Conservation (phyloP, 2,113 vertebrate genomes). For the Grallaria varia region DNA sequence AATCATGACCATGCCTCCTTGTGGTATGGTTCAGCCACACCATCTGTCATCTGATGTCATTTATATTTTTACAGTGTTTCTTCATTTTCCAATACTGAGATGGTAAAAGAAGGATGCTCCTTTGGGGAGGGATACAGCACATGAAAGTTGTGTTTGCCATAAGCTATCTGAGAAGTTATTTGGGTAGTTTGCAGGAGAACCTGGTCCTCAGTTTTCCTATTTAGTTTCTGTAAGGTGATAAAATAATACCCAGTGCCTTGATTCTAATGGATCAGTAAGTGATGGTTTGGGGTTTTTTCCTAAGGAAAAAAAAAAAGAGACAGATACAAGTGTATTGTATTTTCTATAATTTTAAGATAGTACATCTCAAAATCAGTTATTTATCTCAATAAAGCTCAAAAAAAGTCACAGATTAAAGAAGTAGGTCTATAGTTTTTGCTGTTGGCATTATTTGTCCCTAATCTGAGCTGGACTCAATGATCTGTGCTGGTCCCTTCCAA, state of each 20-base stretch:
- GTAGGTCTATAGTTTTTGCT: accelerated
- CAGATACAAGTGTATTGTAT: background rate
- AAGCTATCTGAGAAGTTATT: background rate
- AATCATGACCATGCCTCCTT: background rate
- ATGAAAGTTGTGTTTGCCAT: background rate
- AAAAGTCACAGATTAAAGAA: background rate
- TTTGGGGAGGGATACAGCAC: background rate
- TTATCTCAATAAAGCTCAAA: background rate
- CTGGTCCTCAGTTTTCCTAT: background rate
- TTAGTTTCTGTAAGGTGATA: background rate
- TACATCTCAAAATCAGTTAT: background rate
- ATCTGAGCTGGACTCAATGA: background rate
- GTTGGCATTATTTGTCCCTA: background rate
- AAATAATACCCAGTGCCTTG: background rate
- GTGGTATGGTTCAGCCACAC: background rate
- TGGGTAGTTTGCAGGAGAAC: background rate
- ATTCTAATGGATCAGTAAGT: background rate
- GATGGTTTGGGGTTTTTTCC: background rate
- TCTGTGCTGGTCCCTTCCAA: background rate
- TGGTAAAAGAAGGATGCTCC: background rate
- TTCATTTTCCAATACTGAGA: background rate
- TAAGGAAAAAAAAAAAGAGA: background rate
- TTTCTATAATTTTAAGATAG: background rate
- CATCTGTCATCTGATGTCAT: background rate
- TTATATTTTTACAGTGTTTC: background rate